These are phyloP conservation scores for Triops cancriformis DNA, from an alignment of 1,140 invertebrate genomes.

Conservation along the genomic window DNA sequence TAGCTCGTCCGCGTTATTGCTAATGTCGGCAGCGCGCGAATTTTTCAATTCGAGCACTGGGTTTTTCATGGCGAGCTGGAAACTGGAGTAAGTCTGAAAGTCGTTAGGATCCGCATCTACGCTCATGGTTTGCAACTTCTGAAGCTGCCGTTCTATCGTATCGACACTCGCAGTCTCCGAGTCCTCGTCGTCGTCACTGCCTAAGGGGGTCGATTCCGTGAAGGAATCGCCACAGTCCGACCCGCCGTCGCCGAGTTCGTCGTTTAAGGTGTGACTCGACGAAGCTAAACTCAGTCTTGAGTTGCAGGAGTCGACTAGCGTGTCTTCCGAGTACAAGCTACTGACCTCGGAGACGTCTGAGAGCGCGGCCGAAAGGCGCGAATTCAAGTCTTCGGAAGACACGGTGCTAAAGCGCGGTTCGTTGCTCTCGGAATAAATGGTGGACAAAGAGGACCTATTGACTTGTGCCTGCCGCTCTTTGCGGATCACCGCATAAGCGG, in stretches of 20 bases:
- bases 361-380: conserved; percentile 25
- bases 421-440: conserved; percentile 21
- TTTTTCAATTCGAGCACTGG: conserved; percentile 43
- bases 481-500: background rate
- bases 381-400: conserved; percentile 26
- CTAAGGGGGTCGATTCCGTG: conserved; percentile 9
- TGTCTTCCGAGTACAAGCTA: conserved; percentile 14
- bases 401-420: conserved; percentile 21
- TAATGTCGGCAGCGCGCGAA: background rate
- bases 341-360: conserved; percentile 26
- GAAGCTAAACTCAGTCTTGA: conserved; percentile 18
- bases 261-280: conserved; percentile 25
- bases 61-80: conserved; percentile 78
- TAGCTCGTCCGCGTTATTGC: background rate
- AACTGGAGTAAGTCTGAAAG: conserved; percentile 65
- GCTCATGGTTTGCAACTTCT: conserved; percentile 25
- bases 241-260: conserved; percentile 7
- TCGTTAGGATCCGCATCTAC: conserved; percentile 44
- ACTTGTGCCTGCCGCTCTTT: conserved; percentile 4
- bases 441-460: conserved; percentile 24
- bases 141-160: conserved; percentile 26
- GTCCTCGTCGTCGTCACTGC: conserved; percentile 17
- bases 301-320: conserved; percentile 20
- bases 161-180: conserved; percentile 24
- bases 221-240: conserved; percentile 14